phyloP scores from a whole-genome alignment of 2,888 invertebrate genomes.

The Corbicula japonica region DNA sequence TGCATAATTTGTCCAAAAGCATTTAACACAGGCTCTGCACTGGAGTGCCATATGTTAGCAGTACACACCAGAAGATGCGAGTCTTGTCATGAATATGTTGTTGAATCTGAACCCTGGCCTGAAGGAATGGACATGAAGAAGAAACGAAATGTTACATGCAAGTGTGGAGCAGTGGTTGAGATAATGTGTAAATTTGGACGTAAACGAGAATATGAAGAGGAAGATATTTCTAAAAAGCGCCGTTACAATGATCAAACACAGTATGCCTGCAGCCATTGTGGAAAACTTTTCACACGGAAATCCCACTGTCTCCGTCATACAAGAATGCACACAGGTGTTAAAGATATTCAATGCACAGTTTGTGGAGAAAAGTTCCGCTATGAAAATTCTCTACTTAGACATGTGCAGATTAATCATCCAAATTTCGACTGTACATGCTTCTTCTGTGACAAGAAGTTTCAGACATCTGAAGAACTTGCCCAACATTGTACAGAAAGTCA shows the following conservation, averaged over 20 bases:
- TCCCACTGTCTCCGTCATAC: slow-evolving; percentile 9
- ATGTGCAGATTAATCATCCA: too few species aligned
- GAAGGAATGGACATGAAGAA: background rate
- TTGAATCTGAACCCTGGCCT: slow-evolving; percentile 24
- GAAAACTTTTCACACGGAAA: slow-evolving; percentile 18
- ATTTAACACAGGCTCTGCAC: slow-evolving; percentile 4
- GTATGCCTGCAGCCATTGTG: slow-evolving; percentile 27
- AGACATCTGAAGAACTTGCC: too few species aligned
- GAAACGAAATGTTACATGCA: background rate
- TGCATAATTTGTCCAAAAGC: slow-evolving; percentile 28
- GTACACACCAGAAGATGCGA: slow-evolving; percentile 39
- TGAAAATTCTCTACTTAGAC: too few species aligned
- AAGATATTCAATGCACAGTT: background rate
- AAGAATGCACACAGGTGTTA: slow-evolving; percentile 1
- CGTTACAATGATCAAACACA: background rate
- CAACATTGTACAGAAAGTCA: too few species aligned
- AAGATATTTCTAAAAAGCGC: background rate
- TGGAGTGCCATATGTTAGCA: slow-evolving; percentile 25
- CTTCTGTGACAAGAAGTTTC: too few species aligned
- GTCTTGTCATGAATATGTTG: slow-evolving; percentile 29
- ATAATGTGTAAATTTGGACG: slow-evolving; percentile 10
- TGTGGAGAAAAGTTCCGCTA: slow-evolving; percentile 1
- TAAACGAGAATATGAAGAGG: background rate
- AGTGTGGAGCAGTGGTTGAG: slow-evolving; percentile 16
- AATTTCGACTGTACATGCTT: too few species aligned